phyloP scores from a whole-genome alignment of 1,140 invertebrate species.

The Tetramorium parvispinum region DNA sequence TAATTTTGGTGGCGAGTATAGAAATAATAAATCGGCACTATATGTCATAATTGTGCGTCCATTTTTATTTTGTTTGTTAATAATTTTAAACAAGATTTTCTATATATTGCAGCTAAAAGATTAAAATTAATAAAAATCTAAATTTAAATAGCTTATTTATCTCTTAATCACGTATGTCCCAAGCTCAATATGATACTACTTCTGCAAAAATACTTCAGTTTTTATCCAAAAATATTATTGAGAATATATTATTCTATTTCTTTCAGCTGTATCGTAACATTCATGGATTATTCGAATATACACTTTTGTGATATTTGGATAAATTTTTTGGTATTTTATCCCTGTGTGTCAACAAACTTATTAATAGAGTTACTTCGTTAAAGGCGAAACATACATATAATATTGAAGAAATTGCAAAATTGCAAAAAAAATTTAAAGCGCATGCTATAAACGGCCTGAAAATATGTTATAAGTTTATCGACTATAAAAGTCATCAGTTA shows the following conservation, averaged over 20 bases:
- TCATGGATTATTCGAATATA: neutral
- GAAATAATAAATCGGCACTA: neutral
- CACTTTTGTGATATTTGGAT: neutral
- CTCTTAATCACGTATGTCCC: neutral
- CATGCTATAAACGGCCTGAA: neutral
- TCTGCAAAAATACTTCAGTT: neutral
- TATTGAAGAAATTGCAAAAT: neutral
- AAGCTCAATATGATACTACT: neutral
- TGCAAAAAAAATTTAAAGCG: conserved; percentile 18
- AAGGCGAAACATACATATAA: neutral
- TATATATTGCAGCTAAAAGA: neutral
- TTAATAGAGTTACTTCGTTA: neutral
- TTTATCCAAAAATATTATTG: neutral
- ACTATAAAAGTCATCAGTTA: conserved; percentile 46
- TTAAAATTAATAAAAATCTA: conserved; percentile 12
- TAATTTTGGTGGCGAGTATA: too few relatives aligned
- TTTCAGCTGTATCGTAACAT: neutral
- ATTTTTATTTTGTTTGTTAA: neutral
- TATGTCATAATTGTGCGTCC: neutral
- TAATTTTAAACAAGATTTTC: neutral
- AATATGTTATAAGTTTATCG: conserved; percentile 42
- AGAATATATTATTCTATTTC: neutral
- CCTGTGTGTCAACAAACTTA: neutral
- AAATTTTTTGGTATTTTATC: neutral
- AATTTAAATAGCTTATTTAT: conserved; percentile 3